phyloP scores from a whole-genome alignment of 2,797 vertebrate species.

The Diceros bicornis region DNA sequence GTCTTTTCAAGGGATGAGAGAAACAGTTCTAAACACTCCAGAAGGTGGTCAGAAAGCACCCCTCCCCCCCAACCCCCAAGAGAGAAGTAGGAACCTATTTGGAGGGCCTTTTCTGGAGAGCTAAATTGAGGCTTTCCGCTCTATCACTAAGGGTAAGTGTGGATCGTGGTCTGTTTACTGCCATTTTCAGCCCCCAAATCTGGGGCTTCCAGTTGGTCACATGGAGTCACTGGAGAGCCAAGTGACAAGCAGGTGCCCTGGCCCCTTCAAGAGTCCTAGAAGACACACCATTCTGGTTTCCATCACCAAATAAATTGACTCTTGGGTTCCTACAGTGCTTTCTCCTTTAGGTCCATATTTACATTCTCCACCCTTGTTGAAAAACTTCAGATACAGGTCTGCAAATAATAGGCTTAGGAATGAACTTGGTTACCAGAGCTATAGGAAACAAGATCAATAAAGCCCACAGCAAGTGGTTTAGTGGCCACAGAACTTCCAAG shows the following conservation, averaged over 20 bases:
- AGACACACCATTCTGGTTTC: constrained; percentile 36
- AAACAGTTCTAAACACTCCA: background rate
- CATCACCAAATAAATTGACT: constrained; percentile 63
- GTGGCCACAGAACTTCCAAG: constrained; percentile 62
- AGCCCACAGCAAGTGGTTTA: background rate
- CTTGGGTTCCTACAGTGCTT: constrained; percentile 37
- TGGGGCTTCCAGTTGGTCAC: background rate
- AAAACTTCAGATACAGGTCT: constrained; percentile 70
- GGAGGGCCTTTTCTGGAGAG: background rate
- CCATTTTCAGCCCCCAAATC: constrained; percentile 1
- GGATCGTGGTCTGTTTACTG: background rate
- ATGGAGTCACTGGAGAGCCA: background rate
- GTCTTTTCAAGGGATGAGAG: background rate
- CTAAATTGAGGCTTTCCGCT: background rate
- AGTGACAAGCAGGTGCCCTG: background rate
- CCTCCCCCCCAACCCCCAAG: background rate
- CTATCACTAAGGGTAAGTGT: background rate
- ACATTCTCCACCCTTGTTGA: constrained; percentile 66
- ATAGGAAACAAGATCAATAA: constrained; percentile 66
- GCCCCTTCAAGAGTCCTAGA: background rate
- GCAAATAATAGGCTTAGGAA: constrained; percentile 72
- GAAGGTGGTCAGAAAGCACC: background rate
- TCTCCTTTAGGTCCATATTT: constrained; percentile 69
- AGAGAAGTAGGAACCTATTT: background rate
- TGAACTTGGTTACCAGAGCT: background rate